A percentile compares a stretch with the other conserved stretches of the same genome.
Evolutionary conservation across 2,797 vertebrate genomes (phyloP).

Genomic region (Thamnophis elegans): DNA sequence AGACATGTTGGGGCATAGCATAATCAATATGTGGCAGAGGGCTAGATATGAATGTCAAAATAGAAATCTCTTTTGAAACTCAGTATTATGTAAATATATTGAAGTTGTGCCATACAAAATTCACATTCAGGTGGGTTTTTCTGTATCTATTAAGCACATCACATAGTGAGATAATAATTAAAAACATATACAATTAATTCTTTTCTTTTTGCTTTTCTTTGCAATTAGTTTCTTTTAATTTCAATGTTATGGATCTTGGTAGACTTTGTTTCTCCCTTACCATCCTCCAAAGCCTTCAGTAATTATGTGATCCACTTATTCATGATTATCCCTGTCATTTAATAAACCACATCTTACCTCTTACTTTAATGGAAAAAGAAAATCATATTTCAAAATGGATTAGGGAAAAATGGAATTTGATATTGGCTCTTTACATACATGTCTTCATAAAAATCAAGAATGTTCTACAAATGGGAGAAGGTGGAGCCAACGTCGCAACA

Average conservation of each 20-base stretch:
- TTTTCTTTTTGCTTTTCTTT: background rate
- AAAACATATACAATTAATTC: background rate
- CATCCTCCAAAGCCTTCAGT: background rate
- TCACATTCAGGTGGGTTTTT: background rate
- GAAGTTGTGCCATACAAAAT: background rate
- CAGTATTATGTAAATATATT: background rate
- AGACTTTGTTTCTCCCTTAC: background rate
- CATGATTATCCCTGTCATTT: background rate
- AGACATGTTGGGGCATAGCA: background rate
- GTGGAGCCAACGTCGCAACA: too few relatives aligned
- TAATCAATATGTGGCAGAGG: background rate
- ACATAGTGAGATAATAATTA: conserved; percentile 6
- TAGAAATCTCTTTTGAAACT: conserved; percentile 12
- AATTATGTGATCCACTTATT: background rate
- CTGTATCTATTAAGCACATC: conserved; percentile 9
- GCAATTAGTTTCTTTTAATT: background rate
- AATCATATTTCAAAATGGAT: background rate
- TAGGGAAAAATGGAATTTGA: background rate
- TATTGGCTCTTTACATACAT: background rate
- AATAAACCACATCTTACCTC: background rate
- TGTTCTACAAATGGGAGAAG: too few relatives aligned
- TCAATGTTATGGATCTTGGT: background rate
- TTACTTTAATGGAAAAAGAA: background rate
- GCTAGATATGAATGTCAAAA: background rate
- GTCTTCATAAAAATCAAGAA: background rate